Evolutionary conservation across 2,113 vertebrate genomes (phyloP), one percentile per base, ranked within the genome.

Genomic region (Gasterosteus nipponicus): DNA sequence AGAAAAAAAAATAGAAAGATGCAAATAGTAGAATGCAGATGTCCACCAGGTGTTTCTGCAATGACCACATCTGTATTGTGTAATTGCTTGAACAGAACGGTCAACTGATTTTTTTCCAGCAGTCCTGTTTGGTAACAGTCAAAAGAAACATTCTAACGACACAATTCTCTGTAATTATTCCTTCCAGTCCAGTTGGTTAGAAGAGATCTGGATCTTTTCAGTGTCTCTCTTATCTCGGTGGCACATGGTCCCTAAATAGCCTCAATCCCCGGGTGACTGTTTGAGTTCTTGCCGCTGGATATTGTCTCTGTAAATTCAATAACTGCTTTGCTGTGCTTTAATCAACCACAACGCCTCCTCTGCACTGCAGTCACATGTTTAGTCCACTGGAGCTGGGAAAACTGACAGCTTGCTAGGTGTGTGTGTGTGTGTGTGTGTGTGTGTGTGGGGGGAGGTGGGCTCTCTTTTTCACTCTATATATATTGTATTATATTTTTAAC

Each of bases 261-360:
- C 51, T 10, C 4, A 29, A 47, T 76, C 39, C 83, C 76, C 60
- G 51, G 73, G 83, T 85, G 74, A 60, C 73, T 68, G 65, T 75
- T 87, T 67, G 73, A 76, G 66, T 73, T 80, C 57, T 65, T 69
- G 59, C 60, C 39, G 26, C 84, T 59, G 74, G 58, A 84, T 72
- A 84, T 75, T 75, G 86, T 91, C 70, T 61, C 69, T 73, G 58
- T 63, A 86, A 91, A 91, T 87, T 72, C 73, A 90, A 91, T 90
- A 82, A 88, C 38, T 19, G 42, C 75, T 66, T 61, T 63, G 59
- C 53, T 38, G 19, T 80, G 70, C 80, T 90, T 86, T 87, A 84
- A 90, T 90, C 84, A 89, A 47, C 69, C 73, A 15, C 58, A 56
- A 15, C 77, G 26, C 16, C 41, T 0, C 29, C 10, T 12, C 16